Evolutionary conservation across 2,797 vertebrate genomes (phyloP).

Genomic region (Helostoma temminkii): DNA sequence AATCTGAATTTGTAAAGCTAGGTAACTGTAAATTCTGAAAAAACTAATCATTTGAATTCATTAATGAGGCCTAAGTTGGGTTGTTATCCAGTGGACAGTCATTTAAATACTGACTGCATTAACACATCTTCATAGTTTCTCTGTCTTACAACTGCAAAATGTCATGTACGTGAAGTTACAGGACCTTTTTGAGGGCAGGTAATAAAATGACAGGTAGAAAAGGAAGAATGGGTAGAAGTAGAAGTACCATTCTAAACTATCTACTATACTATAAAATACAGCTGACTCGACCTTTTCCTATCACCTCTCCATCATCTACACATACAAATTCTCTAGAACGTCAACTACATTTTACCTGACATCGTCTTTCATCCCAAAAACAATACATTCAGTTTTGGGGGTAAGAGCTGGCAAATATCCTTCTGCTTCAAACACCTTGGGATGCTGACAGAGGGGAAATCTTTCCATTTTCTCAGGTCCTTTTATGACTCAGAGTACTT

Average conservation of each 20-base stretch:
- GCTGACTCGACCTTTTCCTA: slow-evolving; percentile 65
- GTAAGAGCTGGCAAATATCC: slow-evolving; percentile 25
- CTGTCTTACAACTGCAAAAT: no score
- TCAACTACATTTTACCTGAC: slow-evolving; percentile 35
- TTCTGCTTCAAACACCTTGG: slow-evolving; percentile 15
- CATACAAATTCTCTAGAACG: slow-evolving; percentile 14
- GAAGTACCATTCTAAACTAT: slow-evolving; percentile 40
- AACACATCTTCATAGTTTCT: no score
- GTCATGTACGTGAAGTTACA: background rate
- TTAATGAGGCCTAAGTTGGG: background rate
- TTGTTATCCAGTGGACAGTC: background rate
- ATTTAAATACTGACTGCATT: background rate
- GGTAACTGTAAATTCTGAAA: no score
- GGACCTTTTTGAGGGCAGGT: slow-evolving; percentile 3
- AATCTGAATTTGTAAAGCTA: no score
- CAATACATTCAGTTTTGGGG: slow-evolving; percentile 32
- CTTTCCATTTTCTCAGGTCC: slow-evolving; percentile 27
- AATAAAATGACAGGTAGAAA: slow-evolving; percentile 49
- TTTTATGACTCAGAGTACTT: background rate
- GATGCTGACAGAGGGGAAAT: slow-evolving; percentile 5
- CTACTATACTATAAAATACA: slow-evolving; percentile 40
- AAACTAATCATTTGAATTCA: no score
- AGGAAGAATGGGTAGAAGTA: slow-evolving; percentile 29
- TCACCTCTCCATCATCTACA: slow-evolving; percentile 30
- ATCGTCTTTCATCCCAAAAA: slow-evolving; percentile 31